phyloP scores from a whole-genome alignment of 2,888 invertebrate genomes.

The Barypeithes pellucidus region DNA sequence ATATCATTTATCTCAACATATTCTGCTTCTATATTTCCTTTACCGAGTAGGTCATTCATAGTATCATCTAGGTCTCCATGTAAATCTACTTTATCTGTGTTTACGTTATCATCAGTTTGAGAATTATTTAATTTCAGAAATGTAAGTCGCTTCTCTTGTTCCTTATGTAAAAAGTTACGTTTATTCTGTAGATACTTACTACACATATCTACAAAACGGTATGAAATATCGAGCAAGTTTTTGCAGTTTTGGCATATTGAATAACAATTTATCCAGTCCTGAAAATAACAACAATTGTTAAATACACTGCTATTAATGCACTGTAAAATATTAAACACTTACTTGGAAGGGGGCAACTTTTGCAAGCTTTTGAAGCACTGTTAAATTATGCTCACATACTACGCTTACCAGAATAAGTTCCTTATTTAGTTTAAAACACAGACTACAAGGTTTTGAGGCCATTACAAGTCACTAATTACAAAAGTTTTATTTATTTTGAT shows the following conservation, averaged over 20 bases:
- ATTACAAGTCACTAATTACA: not conserved
- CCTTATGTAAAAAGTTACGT: not conserved
- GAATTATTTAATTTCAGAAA: not conserved
- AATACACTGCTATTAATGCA: not conserved
- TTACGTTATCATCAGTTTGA: not conserved
- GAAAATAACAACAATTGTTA: conserved; percentile 23
- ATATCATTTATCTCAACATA: conserved; percentile 38
- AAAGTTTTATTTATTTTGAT: not conserved
- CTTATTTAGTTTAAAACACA: not conserved
- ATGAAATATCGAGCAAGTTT: conserved; percentile 47
- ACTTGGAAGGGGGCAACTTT: conserved; percentile 5
- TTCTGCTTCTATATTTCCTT: conserved; percentile 28
- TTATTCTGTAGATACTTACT: conserved; percentile 44
- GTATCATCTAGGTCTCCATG: not conserved
- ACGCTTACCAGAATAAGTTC: not conserved
- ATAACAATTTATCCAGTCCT: conserved; percentile 55
- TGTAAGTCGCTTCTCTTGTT: not conserved
- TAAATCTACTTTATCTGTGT: not conserved
- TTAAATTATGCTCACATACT: not conserved
- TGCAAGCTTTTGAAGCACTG: not conserved
- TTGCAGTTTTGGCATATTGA: conserved; percentile 55
- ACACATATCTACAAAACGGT: conserved; percentile 55
- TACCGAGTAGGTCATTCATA: not conserved
- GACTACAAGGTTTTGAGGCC: not conserved
- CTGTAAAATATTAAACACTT: not conserved